phyloP scores from a whole-genome alignment of 2,113 vertebrate genomes.

The Muntiacus reevesi region DNA sequence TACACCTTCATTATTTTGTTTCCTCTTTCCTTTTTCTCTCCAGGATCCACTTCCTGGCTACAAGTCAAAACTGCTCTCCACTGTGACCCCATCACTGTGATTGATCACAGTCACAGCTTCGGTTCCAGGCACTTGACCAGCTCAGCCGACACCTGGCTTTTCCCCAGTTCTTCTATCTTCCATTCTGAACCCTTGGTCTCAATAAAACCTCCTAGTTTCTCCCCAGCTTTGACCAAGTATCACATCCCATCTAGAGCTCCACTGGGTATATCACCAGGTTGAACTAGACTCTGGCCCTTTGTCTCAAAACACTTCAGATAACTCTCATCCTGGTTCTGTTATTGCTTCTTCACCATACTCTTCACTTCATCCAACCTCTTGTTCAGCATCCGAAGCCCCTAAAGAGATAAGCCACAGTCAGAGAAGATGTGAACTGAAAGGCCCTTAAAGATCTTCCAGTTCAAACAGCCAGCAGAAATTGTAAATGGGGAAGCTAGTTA shows the following conservation, averaged over 20 bases:
- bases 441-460: not conserved
- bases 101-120: not conserved
- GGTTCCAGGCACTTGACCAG: not conserved
- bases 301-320: not conserved
- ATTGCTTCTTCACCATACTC: not conserved
- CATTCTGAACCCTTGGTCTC: not conserved
- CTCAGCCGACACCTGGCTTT: not conserved
- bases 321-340: not conserved
- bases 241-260: not conserved
- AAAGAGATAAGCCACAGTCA: not conserved
- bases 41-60: not conserved
- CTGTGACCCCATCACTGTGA: not conserved
- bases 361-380: not conserved
- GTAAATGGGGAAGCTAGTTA: not conserved
- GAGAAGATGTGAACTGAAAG: not conserved
- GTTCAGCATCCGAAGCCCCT: not conserved
- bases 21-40: not conserved
- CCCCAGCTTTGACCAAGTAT: not conserved
- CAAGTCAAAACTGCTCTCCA: not conserved
- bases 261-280: not conserved
- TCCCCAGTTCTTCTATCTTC: not conserved
- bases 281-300: not conserved
- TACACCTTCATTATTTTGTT: not conserved
- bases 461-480: not conserved
- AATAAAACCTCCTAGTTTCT: not conserved